phyloP scores from a whole-genome alignment of 2,888 invertebrate genomes.

The Tinea pellionella region DNA sequence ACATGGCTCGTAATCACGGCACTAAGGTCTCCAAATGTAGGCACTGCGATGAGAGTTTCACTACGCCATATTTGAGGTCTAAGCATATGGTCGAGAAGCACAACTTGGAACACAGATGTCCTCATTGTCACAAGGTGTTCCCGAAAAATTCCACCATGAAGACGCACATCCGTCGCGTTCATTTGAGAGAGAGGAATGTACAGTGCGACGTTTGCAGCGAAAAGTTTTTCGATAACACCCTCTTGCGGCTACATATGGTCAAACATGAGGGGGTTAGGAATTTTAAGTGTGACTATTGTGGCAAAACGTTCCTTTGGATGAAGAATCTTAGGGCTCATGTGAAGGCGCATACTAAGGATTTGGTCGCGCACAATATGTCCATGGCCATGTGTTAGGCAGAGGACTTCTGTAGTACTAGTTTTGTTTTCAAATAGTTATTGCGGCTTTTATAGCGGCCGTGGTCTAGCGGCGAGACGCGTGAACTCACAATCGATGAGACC shows the following conservation, averaged over 20 bases:
- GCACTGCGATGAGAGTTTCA: constrained; percentile 57
- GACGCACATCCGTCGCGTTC: constrained; percentile 52
- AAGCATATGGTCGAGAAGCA: constrained; percentile 64
- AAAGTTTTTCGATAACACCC: constrained; percentile 45
- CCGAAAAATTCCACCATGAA: constrained; percentile 46
- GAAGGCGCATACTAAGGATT: constrained; percentile 38
- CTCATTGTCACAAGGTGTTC: constrained; percentile 33
- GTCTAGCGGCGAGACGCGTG: too few species aligned
- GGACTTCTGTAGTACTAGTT: too few species aligned
- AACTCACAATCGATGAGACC: too few species aligned
- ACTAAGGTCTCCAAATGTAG: constrained; percentile 54
- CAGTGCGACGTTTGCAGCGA: constrained; percentile 57
- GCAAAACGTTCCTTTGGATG: constrained; percentile 70
- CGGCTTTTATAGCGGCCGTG: too few species aligned
- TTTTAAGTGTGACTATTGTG: constrained; percentile 71
- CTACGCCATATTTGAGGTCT: constrained; percentile 61
- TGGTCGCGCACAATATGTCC: neutral
- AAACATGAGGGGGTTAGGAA: constrained; percentile 65
- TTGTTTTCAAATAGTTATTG: too few species aligned
- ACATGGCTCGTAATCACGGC: constrained; percentile 48
- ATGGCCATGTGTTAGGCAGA: neutral
- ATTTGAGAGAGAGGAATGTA: constrained; percentile 52
- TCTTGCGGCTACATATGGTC: constrained; percentile 51
- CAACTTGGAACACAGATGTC: constrained; percentile 30
- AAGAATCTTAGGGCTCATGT: constrained; percentile 70